phyloP scores from a whole-genome alignment of 2,888 invertebrate genomes.

The Antheraea assamensis region DNA sequence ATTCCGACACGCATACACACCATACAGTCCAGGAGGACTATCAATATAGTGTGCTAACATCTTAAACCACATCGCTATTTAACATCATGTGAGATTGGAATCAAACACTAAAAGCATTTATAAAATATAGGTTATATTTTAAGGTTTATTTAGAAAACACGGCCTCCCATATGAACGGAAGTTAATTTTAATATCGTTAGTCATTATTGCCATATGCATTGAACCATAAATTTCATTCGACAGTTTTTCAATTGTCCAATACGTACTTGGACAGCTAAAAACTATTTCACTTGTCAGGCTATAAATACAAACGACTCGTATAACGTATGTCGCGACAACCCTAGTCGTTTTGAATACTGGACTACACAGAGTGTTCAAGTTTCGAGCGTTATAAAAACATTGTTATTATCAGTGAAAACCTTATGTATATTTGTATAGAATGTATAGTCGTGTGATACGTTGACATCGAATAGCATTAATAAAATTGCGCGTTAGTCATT shows the following conservation, averaged over 20 bases:
- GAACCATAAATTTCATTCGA: background rate
- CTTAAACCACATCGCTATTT: no score
- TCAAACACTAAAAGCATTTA: no score
- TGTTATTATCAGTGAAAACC: slow-evolving; percentile 28
- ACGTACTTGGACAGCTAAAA: background rate
- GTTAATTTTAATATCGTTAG: slow-evolving; percentile 29
- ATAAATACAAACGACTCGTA: slow-evolving; percentile 62
- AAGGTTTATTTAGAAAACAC: no score
- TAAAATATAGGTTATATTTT: no score
- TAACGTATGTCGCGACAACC: slow-evolving; percentile 58
- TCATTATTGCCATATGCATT: slow-evolving; percentile 47
- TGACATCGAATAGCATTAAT: slow-evolving; percentile 31
- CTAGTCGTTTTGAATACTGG: slow-evolving; percentile 54
- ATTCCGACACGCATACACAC: no score
- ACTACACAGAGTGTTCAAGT: slow-evolving; percentile 57
- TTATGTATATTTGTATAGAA: slow-evolving; percentile 38
- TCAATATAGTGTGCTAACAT: no score
- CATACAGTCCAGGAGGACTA: no score
- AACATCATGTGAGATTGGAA: no score
- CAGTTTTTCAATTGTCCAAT: background rate
- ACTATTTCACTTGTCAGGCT: slow-evolving; percentile 36
- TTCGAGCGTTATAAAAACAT: slow-evolving; percentile 38
- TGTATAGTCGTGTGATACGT: slow-evolving; percentile 32
- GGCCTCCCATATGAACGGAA: background rate
- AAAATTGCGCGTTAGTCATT: slow-evolving; percentile 42